Conservation (phyloP, 2,113 vertebrate species). For the Neopipo cinnamomea region DNA sequence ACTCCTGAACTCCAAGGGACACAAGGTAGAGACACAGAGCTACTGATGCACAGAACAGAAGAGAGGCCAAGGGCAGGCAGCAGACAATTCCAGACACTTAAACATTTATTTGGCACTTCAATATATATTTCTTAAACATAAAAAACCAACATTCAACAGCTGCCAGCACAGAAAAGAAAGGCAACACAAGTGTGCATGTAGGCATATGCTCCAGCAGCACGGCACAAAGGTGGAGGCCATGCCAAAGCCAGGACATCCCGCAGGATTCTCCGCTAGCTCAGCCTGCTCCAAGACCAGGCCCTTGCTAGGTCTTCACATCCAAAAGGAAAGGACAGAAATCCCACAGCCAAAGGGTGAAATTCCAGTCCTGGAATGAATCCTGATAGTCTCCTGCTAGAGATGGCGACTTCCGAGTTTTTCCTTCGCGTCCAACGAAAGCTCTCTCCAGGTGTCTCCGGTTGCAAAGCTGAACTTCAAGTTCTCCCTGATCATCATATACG, state of each 20-base stretch:
- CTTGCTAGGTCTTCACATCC: conserved; percentile 28
- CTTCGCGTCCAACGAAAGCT: not conserved
- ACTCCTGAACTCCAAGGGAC: not conserved
- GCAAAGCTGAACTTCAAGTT: not conserved
- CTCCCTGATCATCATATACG: conserved; percentile 23
- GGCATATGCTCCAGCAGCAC: not conserved
- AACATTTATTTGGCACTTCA: conserved; percentile 74
- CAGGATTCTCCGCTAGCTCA: conserved; percentile 9
- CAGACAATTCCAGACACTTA: conserved; percentile 55
- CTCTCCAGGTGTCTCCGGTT: conserved; percentile 1
- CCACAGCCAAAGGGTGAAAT: not conserved
- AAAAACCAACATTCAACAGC: conserved; percentile 63
- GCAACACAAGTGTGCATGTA: conserved; percentile 23
- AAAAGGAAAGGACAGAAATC: not conserved
- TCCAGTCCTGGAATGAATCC: conserved; percentile 1
- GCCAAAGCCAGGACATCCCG: conserved; percentile 35
- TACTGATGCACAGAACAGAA: conserved; percentile 16
- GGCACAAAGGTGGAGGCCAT: conserved; percentile 18
- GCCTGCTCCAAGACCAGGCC: conserved; percentile 17
- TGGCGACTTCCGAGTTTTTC: not conserved
- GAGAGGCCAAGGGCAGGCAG: conserved; percentile 47
- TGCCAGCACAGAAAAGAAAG: conserved; percentile 48
- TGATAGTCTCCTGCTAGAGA: not conserved
- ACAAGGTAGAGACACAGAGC: not conserved
- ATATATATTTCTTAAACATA: conserved; percentile 57